A percentile compares a stretch with the other conserved stretches of the same genome.
Conservation (phyloP, 2,113 vertebrate species). For the Cephalopterus ornatus region DNA sequence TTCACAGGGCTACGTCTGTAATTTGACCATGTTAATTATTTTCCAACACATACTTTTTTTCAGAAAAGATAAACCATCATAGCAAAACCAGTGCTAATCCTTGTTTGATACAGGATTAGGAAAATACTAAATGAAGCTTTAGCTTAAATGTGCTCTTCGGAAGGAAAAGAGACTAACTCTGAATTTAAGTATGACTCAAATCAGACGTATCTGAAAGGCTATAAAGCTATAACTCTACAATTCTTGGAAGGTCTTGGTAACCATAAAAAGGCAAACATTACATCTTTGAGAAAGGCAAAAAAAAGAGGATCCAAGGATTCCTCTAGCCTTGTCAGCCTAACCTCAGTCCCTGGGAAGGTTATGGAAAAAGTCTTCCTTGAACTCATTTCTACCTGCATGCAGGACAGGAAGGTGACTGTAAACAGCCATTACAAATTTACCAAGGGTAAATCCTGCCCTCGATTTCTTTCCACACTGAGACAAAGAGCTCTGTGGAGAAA, state of each 20-base stretch:
- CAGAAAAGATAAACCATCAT: not conserved
- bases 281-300: not conserved
- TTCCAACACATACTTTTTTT: not conserved
- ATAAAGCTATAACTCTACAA: not conserved
- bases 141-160: not conserved
- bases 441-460: not conserved
- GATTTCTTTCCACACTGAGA: not conserved
- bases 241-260: not conserved
- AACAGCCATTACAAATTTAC: not conserved
- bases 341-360: not conserved
- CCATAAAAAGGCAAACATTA: not conserved
- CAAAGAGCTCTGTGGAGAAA: not conserved
- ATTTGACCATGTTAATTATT: slow-evolving; percentile 17
- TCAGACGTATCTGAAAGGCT: not conserved
- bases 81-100: not conserved
- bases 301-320: not conserved
- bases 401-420: not conserved
- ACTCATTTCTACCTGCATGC: not conserved
- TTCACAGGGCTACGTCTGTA: slow-evolving; percentile 74
- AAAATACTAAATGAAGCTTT: not conserved
- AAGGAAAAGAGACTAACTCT: not conserved
- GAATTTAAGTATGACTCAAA: not conserved
- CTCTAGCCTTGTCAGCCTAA: not conserved
- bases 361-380: not conserved
- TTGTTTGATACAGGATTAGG: not conserved